These are phyloP conservation scores for Cossypha polioptera DNA, from an alignment of 2,797 vertebrate species.

Conservation along the genomic window DNA sequence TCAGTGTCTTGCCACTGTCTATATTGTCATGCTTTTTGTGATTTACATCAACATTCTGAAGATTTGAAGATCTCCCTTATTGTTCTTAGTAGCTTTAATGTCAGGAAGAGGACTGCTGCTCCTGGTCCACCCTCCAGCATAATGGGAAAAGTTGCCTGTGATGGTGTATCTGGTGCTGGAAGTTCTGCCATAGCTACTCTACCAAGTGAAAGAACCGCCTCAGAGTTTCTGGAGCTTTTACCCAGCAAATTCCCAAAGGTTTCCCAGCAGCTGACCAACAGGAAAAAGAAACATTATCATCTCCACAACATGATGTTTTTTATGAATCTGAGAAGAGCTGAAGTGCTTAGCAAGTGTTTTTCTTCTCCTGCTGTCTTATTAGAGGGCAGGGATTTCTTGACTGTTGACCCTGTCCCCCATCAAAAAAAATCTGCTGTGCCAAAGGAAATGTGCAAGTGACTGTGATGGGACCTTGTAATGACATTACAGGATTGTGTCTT, in stretches of 20 bases:
- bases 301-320: conserved; percentile 19
- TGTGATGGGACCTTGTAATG: conserved; percentile 64
- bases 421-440: conserved; percentile 59
- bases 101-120: not conserved
- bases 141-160: not conserved
- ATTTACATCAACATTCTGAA: not conserved
- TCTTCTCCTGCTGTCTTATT: conserved; percentile 56
- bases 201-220: not conserved
- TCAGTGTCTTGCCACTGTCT: not conserved
- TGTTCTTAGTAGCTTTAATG: not conserved
- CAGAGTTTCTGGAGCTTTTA: not conserved
- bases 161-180: not conserved
- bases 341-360: conserved; percentile 65
- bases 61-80: not conserved
- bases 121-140: not conserved
- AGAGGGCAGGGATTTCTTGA: conserved; percentile 57
- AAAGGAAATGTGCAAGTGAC: conserved; percentile 59
- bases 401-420: conserved; percentile 49
- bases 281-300: not conserved
- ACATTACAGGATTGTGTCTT: conserved; percentile 49
- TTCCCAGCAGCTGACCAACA: conserved; percentile 10
- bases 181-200: not conserved
- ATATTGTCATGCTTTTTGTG: not conserved
- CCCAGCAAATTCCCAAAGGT: not conserved
- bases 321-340: conserved; percentile 44